Evolutionary conservation across 2,797 vertebrate species (phyloP), one percentile per base, ranked within the genome.

Genomic region (Coregonus suidteri): DNA sequence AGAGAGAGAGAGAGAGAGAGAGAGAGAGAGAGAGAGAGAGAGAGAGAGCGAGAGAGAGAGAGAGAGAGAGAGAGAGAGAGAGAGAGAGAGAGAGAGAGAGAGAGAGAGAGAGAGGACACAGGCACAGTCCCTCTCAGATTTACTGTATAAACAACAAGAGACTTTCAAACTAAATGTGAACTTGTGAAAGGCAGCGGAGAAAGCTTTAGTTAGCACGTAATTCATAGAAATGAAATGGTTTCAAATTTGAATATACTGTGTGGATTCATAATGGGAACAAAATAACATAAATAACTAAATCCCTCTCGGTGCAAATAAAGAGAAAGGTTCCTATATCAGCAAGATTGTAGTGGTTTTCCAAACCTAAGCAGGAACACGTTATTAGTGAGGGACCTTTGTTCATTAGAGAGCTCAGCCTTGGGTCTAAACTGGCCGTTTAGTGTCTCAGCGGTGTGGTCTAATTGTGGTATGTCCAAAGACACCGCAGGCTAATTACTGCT

Each of bases 401-500:
- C 9, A 2, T 9, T 41, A 41, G 41, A 41, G 9, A 13, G 41
- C 41, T 47, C 41, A 47, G 41, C 9, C 41, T 11, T 3, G 41
- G 41, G 41, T 47, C 9, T 47, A 47, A 47, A 90, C 90, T 87
- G 87, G 88, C 84, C 83, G 88, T 91, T 91, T 89, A 88, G 88
- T 76, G 66, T 89, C 76, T 84, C 86, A 88, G 88, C 88, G 91
- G 76, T 88, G 90, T 78, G 77, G 41, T 80, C 83, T 92, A 91
- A 91, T 91, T 90, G 85, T 84, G 79, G 81, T 77, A 88, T 82
- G 82, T 88, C 82, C 85, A 34, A 14, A 84, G 85, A 88, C 82
- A 78, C 78, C 80, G 67, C 78, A 84, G 69, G 82, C 69, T 85
- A 85, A 87, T 87, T 83, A 86, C 86, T 81, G 83, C 81, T 15